Evolutionary conservation across 2,797 vertebrate genomes (phyloP).

Genomic region (Kryptopterus vitreolus): DNA sequence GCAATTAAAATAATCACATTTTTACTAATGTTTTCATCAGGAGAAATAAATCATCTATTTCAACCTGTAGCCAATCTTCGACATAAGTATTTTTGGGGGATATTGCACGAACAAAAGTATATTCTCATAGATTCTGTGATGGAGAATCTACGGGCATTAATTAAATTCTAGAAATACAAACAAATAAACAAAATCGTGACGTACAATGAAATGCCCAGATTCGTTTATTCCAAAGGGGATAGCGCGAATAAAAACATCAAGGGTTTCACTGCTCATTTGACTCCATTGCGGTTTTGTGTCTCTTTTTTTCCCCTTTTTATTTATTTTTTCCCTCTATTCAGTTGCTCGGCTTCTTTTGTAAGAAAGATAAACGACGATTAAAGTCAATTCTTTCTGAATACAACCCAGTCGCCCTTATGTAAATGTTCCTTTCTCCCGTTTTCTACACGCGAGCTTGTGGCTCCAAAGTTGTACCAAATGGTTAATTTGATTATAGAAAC

Average conservation of each 20-base stretch:
- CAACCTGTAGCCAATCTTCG: neutral
- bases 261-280: slow-evolving; percentile 60
- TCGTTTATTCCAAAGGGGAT: too few relatives aligned
- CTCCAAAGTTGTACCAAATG: slow-evolving; percentile 95
- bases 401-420: slow-evolving; percentile 76
- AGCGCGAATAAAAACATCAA: slow-evolving; percentile 61
- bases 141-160: neutral
- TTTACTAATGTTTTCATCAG: neutral
- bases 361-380: slow-evolving; percentile 70
- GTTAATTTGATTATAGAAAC: slow-evolving; percentile 96
- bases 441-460: slow-evolving; percentile 88
- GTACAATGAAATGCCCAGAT: neutral
- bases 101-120: neutral
- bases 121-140: neutral
- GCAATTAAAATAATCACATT: neutral
- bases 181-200: neutral
- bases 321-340: slow-evolving; percentile 66
- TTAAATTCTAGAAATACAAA: neutral
- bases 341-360: slow-evolving; percentile 68
- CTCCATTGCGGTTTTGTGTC: slow-evolving; percentile 47
- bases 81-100: neutral
- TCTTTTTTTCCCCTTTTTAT: slow-evolving; percentile 69
- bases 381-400: slow-evolving; percentile 73
- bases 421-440: slow-evolving; percentile 82
- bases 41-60: neutral